A percentile compares a stretch with the other conserved stretches of the same genome.
These are phyloP conservation scores for Phalanger gymnotis DNA, from an alignment of 2,797 vertebrate genomes.

Conservation along the genomic window DNA sequence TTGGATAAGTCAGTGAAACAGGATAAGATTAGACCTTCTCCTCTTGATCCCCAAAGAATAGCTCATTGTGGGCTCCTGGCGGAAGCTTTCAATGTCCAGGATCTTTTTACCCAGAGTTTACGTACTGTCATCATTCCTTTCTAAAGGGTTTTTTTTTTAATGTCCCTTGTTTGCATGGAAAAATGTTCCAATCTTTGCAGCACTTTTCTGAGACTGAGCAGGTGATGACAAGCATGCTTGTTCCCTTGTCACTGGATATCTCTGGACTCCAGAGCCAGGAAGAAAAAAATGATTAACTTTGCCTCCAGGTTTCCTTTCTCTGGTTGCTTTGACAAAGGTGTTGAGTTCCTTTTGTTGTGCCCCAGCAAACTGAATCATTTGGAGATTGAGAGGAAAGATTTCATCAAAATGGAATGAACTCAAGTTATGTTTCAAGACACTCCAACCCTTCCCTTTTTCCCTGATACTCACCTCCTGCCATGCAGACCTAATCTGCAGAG, in stretches of 20 bases:
- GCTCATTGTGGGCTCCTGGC: not conserved
- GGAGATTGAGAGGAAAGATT: constrained; percentile 3
- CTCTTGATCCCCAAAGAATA: not conserved
- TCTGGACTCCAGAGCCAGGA: constrained; percentile 45
- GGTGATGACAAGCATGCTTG: constrained; percentile 49
- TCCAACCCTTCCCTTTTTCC: not conserved
- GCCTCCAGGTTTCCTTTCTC: constrained; percentile 61
- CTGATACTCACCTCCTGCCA: not conserved
- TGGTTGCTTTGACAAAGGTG: constrained; percentile 59
- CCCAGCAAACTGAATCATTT: constrained; percentile 49
- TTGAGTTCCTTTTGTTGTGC: constrained; percentile 63
- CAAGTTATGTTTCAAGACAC: not conserved
- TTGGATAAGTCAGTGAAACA: constrained; percentile 63
- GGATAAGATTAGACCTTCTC: constrained; percentile 56
- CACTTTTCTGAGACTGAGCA: constrained; percentile 49
- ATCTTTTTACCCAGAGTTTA: constrained; percentile 55
- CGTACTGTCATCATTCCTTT: constrained; percentile 58
- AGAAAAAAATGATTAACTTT: constrained; percentile 56
- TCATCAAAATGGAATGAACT: not conserved
- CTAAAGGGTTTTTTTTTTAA: constrained; percentile 45
- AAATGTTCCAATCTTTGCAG: constrained; percentile 52
- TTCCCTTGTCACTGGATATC: constrained; percentile 55
- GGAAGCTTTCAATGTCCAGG: not conserved
- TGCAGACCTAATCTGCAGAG: not conserved
- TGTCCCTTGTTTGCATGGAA: constrained; percentile 70